Conservation (phyloP, 2,113 vertebrate species). For the Muscicapa adusta region DNA sequence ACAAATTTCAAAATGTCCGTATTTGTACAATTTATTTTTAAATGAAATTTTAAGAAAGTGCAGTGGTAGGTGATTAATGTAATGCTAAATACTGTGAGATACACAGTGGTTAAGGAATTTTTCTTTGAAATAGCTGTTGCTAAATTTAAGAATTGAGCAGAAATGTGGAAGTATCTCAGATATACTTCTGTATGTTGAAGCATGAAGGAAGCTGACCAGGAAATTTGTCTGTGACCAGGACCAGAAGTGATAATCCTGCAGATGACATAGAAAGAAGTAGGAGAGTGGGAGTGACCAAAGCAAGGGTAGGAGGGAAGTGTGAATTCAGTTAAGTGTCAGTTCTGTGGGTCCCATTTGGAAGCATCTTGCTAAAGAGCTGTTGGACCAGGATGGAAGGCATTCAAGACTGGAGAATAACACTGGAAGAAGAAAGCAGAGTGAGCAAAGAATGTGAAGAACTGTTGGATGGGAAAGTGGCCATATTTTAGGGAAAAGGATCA, state of each 20-base stretch:
- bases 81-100: not conserved
- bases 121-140: not conserved
- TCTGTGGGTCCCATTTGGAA: not conserved
- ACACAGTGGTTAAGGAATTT: not conserved
- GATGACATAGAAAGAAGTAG: not conserved
- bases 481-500: not conserved
- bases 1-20: not conserved
- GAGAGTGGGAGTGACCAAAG: not conserved
- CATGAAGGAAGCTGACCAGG: not conserved
- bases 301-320: not conserved
- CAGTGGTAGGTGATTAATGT: not conserved
- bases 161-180: not conserved
- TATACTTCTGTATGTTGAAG: not conserved
- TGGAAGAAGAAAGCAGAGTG: not conserved
- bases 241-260: not conserved
- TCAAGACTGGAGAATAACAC: not conserved
- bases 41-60: not conserved
- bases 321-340: not conserved
- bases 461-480: accelerated
- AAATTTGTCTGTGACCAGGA: not conserved
- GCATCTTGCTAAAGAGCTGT: not conserved
- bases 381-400: not conserved
- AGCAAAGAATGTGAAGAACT: not conserved
- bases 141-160: not conserved
- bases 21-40: not conserved